Evolutionary conservation across 2,888 invertebrate species (phyloP), one percentile per base, ranked within the genome.

Genomic region (Volucella inanis): DNA sequence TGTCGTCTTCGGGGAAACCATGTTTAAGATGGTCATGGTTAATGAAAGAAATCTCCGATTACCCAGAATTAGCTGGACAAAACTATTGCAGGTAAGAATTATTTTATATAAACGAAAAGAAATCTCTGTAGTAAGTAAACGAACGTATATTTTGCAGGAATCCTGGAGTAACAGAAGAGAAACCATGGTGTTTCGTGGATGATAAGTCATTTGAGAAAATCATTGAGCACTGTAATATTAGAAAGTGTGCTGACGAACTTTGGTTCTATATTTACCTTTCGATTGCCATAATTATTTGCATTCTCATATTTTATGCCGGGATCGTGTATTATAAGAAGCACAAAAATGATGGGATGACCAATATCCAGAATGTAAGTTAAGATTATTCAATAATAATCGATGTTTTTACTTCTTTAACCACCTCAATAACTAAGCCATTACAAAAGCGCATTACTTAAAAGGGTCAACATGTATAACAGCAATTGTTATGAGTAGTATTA

Each of bases 131-230:
- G 1, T 31, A 15, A 22, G 9, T 41, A 41, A 22, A 9, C 2
- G n/a, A 41, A 15, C 6, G 11, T 18, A n/a, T 22, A 43, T n/a
- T 22, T 83, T 62, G 15, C 57, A 95, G 98, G 83, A 99, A 99
- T 92, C 99, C 99, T 45, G 97, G 96, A 31, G 95, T 95, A 41
- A 93, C 94, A 1, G 96, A 96, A 90, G 90, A 93, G 0, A 95
- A 96, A 88, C 99, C 99, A 0, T 99, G 98, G 97, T 99, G 99
- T 92, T 97, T 95, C 88, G 94, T 96, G 14, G 94, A 94, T 79
- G 94, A 94, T 89, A 95, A 95, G 81, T 95, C 95, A 89, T 94
- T 94, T 88, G 94, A 95, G 87, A 95, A 95, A 89, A 89, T 89
- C 49, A 91, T 92, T 43, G 97, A 98, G 90, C 92, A 95, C 74